A percentile compares a stretch with the other conserved stretches of the same genome.
Evolutionary conservation across 2,888 invertebrate genomes (phyloP).

Genomic region (Hyppa rectilinea): DNA sequence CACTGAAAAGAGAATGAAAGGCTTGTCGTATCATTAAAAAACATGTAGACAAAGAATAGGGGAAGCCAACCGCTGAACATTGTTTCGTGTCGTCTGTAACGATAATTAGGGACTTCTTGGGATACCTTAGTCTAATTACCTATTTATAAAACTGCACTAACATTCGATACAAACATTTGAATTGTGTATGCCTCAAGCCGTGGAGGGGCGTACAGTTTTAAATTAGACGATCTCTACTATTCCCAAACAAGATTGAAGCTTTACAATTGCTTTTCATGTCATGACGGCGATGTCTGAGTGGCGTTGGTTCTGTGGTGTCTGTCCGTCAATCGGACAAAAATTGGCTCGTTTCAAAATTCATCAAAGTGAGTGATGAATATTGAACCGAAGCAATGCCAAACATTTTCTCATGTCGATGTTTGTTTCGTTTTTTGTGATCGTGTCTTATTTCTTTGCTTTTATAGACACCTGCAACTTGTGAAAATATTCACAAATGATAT

Average conservation of each 20-base stretch:
- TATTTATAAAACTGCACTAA: too few relatives aligned
- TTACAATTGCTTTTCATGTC: conserved; percentile 25
- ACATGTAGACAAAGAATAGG: background rate
- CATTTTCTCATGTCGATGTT: conserved; percentile 11
- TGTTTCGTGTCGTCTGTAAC: conserved; percentile 7
- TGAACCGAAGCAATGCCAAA: conserved; percentile 28
- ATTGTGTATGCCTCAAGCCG: too few relatives aligned
- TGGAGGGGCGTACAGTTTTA: too few relatives aligned
- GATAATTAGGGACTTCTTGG: too few relatives aligned
- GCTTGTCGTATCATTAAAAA: conserved; percentile 33
- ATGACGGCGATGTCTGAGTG: conserved; percentile 36
- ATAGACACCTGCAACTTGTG: background rate
- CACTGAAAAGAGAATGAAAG: conserved; percentile 19
- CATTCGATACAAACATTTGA: too few relatives aligned
- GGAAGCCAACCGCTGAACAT: conserved; percentile 6
- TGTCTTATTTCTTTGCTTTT: background rate
- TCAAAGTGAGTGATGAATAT: conserved; percentile 38
- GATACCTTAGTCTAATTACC: too few relatives aligned
- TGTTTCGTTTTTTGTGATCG: background rate
- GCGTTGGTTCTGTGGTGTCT: conserved; percentile 21
- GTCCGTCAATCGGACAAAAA: conserved; percentile 32
- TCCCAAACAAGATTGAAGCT: conserved; percentile 21
- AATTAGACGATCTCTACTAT: too few relatives aligned
- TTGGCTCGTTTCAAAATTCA: conserved; percentile 41
- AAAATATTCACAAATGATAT: background rate